Evolutionary conservation across 2,797 vertebrate genomes (phyloP).

Genomic region (Enteromius afrohamiltoni): DNA sequence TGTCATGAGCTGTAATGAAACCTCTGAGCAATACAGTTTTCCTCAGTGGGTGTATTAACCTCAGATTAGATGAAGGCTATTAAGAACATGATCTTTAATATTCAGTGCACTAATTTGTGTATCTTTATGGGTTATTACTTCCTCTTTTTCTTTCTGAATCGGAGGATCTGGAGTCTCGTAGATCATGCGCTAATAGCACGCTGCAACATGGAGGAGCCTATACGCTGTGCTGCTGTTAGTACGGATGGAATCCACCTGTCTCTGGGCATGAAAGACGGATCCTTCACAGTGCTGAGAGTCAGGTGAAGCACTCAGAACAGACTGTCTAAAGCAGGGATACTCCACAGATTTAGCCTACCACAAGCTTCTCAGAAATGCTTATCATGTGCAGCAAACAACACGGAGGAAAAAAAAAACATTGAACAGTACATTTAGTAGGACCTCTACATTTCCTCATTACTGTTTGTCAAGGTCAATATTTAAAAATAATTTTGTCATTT

Average conservation of each 20-base stretch:
- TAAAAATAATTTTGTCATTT: too few relatives aligned
- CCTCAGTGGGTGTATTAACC: background rate
- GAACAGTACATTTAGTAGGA: too few relatives aligned
- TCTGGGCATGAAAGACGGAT: conserved; percentile 98
- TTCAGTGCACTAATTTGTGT: conserved; percentile 27
- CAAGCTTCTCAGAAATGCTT: background rate
- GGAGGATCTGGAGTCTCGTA: conserved; percentile 97
- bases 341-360: background rate
- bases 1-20: background rate
- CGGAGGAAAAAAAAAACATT: too few relatives aligned
- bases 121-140: conserved; percentile 25
- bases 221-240: conserved; percentile 95
- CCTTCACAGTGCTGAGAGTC: conserved; percentile 95
- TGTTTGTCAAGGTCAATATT: too few relatives aligned
- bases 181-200: conserved; percentile 97
- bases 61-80: conserved; percentile 8
- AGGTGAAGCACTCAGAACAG: conserved; percentile 77
- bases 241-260: conserved; percentile 95
- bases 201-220: conserved; percentile 98
- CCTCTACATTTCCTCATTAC: too few relatives aligned
- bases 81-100: conserved; percentile 17
- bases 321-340: background rate
- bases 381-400: background rate
- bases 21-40: background rate
- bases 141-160: conserved; percentile 39